These are phyloP conservation scores for Scaptomyza parva DNA, from an alignment of 2,888 invertebrate species.

Conservation along the genomic window DNA sequence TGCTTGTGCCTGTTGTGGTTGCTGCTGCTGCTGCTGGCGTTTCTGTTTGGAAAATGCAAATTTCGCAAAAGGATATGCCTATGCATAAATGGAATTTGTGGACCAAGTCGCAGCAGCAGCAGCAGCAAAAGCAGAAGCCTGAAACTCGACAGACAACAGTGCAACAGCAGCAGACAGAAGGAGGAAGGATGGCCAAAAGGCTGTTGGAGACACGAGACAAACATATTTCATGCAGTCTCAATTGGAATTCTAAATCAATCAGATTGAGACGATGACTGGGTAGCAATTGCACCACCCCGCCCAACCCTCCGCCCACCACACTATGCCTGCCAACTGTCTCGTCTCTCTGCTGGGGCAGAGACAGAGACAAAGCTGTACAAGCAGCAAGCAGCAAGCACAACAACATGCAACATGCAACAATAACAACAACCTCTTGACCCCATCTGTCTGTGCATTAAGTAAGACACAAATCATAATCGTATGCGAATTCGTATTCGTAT, in stretches of 20 bases:
- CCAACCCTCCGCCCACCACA: not conserved
- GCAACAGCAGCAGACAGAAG: slow-evolving; percentile 1
- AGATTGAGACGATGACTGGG: slow-evolving; percentile 79
- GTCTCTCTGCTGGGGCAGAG: not conserved
- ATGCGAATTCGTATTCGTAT: slow-evolving; percentile 53
- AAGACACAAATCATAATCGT: slow-evolving; percentile 83
- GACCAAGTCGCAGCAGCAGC: slow-evolving; percentile 3
- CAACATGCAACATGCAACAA: slow-evolving; percentile 16
- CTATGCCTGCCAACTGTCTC: not conserved
- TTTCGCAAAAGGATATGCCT: slow-evolving; percentile 78
- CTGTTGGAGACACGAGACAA: slow-evolving; percentile 68
- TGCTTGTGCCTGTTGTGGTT: slow-evolving; percentile 62
- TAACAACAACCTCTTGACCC: slow-evolving; percentile 54
- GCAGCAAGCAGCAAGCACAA: slow-evolving; percentile 12
- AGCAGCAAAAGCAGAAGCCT: slow-evolving; percentile 16
- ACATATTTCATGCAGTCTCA: slow-evolving; percentile 83
- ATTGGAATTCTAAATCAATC: slow-evolving; percentile 85
- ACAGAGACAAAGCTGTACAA: not conserved
- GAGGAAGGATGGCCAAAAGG: slow-evolving; percentile 6
- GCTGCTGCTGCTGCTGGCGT: slow-evolving; percentile 35
- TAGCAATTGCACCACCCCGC: slow-evolving; percentile 24
- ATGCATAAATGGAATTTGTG: slow-evolving; percentile 67
- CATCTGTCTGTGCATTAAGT: slow-evolving; percentile 78
- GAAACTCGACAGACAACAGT: slow-evolving; percentile 46
- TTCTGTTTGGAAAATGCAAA: slow-evolving; percentile 83